Percentiles rank a stretch among this genome's conserved stretches.
These are phyloP conservation scores for Heterodera carotae DNA, from an alignment of 1,140 invertebrate species.

Conservation along the genomic window DNA sequence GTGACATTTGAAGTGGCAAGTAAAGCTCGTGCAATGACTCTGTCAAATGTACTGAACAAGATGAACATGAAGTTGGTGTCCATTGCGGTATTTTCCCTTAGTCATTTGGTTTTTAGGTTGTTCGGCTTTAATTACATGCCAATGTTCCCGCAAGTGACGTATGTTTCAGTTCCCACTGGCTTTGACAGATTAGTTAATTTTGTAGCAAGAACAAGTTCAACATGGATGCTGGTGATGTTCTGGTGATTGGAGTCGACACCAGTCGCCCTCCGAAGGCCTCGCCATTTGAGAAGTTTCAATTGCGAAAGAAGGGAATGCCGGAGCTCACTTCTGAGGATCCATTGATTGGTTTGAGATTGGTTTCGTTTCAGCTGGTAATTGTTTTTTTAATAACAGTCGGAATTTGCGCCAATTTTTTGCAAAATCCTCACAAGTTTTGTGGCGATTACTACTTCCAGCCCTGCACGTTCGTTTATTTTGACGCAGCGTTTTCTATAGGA, in stretches of 20 bases:
- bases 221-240: too few species aligned
- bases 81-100: background rate
- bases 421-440: slow-evolving; percentile 26
- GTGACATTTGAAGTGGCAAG: slow-evolving; percentile 31
- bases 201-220: too few species aligned
- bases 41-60: slow-evolving; percentile 34
- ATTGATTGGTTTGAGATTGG: slow-evolving; percentile 22
- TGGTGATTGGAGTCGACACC: too few species aligned
- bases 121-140: slow-evolving; percentile 40
- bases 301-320: slow-evolving; percentile 12
- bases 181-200: background rate
- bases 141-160: slow-evolving; percentile 22
- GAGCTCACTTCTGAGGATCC: slow-evolving; percentile 28
- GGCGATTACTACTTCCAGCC: slow-evolving; percentile 37
- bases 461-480: slow-evolving; percentile 2
- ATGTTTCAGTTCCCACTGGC: slow-evolving; percentile 1
- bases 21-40: slow-evolving; percentile 33
- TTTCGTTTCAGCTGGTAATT: slow-evolving; percentile 10
- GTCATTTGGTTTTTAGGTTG: slow-evolving; percentile 9
- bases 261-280: too few species aligned
- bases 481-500: background rate
- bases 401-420: slow-evolving; percentile 36
- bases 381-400: background rate
- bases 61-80: slow-evolving; percentile 37
- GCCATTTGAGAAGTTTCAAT: slow-evolving; percentile 25